phyloP scores from a whole-genome alignment of 2,797 vertebrate species.

The Monodelphis domestica region DNA sequence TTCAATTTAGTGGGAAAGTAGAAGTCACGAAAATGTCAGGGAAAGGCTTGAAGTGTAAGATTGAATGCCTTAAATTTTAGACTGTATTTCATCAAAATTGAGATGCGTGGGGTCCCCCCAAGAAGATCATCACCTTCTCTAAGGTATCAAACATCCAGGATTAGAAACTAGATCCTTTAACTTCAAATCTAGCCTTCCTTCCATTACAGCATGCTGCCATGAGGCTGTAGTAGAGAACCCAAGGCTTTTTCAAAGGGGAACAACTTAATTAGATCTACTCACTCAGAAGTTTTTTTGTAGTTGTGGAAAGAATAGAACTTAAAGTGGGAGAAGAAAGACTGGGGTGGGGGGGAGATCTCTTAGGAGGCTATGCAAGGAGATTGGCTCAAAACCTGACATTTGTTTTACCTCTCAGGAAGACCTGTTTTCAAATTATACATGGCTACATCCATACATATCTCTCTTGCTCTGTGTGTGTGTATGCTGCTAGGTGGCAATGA shows the following conservation, averaged over 20 bases:
- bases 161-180: not conserved
- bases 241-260: not conserved
- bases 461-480: too few species aligned
- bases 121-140: not conserved
- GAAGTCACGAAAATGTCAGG: not conserved
- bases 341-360: not conserved
- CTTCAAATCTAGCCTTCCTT: not conserved
- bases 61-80: not conserved
- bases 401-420: too few species aligned
- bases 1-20: not conserved
- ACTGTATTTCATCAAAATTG: too few species aligned
- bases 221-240: not conserved
- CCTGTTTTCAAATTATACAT: too few species aligned
- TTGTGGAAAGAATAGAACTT: not conserved
- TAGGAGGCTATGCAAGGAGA: not conserved
- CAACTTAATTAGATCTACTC: not conserved
- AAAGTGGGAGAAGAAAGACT: not conserved
- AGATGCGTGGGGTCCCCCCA: not conserved
- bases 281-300: not conserved
- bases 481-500: too few species aligned
- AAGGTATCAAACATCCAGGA: not conserved
- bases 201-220: not conserved
- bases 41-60: not conserved
- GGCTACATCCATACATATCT: too few species aligned
- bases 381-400: not conserved